phyloP scores from a whole-genome alignment of 1,140 invertebrate species.

The Lepidotrigona ventralis region DNA sequence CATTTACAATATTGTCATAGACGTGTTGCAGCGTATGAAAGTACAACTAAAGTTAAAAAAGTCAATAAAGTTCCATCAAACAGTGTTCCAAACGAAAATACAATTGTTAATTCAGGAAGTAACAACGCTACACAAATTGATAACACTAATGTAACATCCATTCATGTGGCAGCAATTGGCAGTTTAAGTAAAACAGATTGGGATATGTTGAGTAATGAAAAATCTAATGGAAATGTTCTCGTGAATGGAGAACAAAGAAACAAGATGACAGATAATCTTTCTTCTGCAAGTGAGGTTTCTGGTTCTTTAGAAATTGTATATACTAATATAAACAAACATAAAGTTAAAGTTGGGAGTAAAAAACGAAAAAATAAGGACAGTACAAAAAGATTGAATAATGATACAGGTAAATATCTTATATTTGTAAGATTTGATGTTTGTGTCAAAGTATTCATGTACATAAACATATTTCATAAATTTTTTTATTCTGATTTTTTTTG shows the following conservation, averaged over 20 bases:
- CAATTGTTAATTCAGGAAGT: not conserved
- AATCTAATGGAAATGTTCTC: not conserved
- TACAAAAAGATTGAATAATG: not conserved
- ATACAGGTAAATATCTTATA: slow-evolving; percentile 19
- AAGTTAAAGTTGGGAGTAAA: slow-evolving; percentile 37
- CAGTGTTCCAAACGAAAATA: not conserved
- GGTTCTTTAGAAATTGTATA: slow-evolving; percentile 59
- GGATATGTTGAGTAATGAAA: slow-evolving; percentile 51
- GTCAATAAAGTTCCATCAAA: slow-evolving; percentile 39
- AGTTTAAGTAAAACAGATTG: slow-evolving; percentile 60
- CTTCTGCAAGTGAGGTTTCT: slow-evolving; percentile 15
- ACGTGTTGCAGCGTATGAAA: slow-evolving; percentile 71
- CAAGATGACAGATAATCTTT: not conserved
- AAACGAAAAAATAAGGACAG: slow-evolving; percentile 35
- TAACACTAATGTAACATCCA: slow-evolving; percentile 45
- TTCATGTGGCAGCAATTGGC: slow-evolving; percentile 53
- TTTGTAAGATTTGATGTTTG: not conserved
- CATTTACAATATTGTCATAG: slow-evolving; percentile 81
- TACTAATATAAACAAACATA: slow-evolving; percentile 48
- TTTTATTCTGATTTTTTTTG: not conserved
- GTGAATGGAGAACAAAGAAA: not conserved
- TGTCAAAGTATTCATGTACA: not conserved
- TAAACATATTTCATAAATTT: slow-evolving; percentile 5
- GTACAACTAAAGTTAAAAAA: slow-evolving; percentile 40
- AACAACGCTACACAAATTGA: not conserved